Base-by-base conservation (phyloP, 2,113 vertebrate genomes). In the Agelaius phoeniceus region DNA sequence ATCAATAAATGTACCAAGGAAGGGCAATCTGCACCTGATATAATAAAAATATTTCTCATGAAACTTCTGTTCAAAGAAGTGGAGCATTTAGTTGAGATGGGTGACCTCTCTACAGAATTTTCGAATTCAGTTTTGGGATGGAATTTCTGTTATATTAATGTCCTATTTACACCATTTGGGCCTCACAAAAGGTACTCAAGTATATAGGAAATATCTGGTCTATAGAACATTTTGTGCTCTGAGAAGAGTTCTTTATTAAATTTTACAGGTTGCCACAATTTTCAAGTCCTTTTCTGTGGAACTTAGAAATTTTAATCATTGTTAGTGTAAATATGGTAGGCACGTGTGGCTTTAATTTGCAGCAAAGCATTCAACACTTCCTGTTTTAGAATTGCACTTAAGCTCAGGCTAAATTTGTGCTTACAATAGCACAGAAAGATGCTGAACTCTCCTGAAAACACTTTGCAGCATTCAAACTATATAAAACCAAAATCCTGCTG, bases 1-100 rank as follows among this genome's bases (percentile, higher is more conserved):
- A 89, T 72, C 92, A 92, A 87, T 78, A 95, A 94, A 93, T 92
- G 76, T 90, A 89, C 57, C 41, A 88, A 78, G 49, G 68, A 95
- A 90, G 44, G 72, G 73, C 44, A 84, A 12, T 51, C 88, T 90
- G 90, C 92, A 95, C 90, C 93, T 95, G 95, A 90, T 93, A 86
- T 84, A 96, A 90, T 95, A 96, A 94, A 94, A 81, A 44, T 71
- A 65, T 89, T 96, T 94, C 67, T 90, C 79, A 63, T 4, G 0
- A 90, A 93, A 65, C 44, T 41, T 61, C 51, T 41, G 9, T 80
- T 95, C 58, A 77, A 57, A 88, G 67, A 69, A 91, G 13, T 63
- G 17, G 17, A 77, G 39, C 67, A 52, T 83, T 83, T 87, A 85
- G 37, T 86, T 18, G 5, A 41, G 27, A 77, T 37, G 41, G 43